Evolutionary conservation across 1,140 invertebrate species (phyloP), one percentile per base, ranked within the genome.

Genomic region (Heliothis virescens): DNA sequence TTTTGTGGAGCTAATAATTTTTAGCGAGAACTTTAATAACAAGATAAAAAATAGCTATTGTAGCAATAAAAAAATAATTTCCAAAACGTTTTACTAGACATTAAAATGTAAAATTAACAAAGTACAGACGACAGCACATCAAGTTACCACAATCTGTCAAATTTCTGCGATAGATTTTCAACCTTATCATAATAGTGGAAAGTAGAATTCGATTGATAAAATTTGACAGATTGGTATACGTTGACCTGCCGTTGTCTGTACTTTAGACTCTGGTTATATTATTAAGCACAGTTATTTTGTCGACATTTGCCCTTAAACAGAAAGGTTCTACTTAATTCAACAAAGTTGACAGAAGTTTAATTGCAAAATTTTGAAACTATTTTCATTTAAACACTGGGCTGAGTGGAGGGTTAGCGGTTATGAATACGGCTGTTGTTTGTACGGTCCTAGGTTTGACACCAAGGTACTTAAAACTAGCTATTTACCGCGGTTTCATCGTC

Each of bases 311-410:
- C 16, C 11, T 65, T 67, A 21, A 67, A 67, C 63, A 47, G 41
- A 57, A 57, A 67, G 16, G 63, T 48, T 48, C 63, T 48, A 67
- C 63, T 67, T 67, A 18, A 16, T 67, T 48, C 11, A 48, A 16
- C 16, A 48, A 67, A 67, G 63, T 67, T 67, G 63, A 48, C 41
- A 48, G 41, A 48, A 67, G 63, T 67, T 67, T 67, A 67, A 67
- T 67, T 47, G 41, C 63, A 21, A 21, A 67, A 67, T 48, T 41
- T 48, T 48, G 47, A 48, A 67, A 67, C 63, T 67, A 48, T 48
- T 67, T 48, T 18, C 41, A 48, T 67, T 48, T 67, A 48, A 21
- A 67, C 63, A 67, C 63, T 41, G 5, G n/a, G 11, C 48, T 67
- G 48, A n/a, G 21, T 26, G 18, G 21, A 2, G 16, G 13, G 21